Evolutionary conservation across 2,797 vertebrate species (phyloP), one percentile per base, ranked within the genome.

Genomic region (Phrynocephalus guinanensis): DNA sequence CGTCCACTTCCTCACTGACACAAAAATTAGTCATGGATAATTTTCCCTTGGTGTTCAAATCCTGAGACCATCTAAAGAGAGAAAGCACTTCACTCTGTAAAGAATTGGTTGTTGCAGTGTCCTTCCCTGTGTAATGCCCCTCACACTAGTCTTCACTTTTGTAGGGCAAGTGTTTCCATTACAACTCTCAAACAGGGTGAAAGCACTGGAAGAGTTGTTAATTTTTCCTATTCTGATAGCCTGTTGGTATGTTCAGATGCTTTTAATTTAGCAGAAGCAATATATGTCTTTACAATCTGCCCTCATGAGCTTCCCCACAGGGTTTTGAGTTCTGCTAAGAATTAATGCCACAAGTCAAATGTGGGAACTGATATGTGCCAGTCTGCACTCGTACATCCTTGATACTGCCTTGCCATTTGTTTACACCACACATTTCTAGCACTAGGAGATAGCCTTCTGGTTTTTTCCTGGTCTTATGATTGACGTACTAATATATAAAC

Each of bases 401-500:
- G 60, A 77, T 85, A 77, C 5, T 50, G 18, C 44, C 22, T 63
- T 84, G 13, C 24, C 6, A 68, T 7, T 26, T 73, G 52, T 77
- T 77, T 85, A 28, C 16, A 28, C 67, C 22, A 20, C 26, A 15
- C 8, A 50, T 6, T 30, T 79, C 33, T 33, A 71, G 67, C 44
- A 6, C 67, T 30, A 30, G 60, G 73, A 78, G 20, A 67, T 26
- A 16, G 60, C 20, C 20, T 60, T 56, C 15, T 66, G 38, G 3
- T 44, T 33, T 30, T 67, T 9, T 20, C n/a, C 2, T 44, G 22
- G 56, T 79, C 44, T 22, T 44, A 38, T 60, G 50, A 38, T 66
- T 38, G 52, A 30, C 50, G 48, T 24, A 52, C 20, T 30, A 72
- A 88, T 79, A 38, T 1, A 67, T 88, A 90, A 92, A 88, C 48